Evolutionary conservation across 2,797 vertebrate genomes (phyloP).

Genomic region (Benthosema pterotum): DNA sequence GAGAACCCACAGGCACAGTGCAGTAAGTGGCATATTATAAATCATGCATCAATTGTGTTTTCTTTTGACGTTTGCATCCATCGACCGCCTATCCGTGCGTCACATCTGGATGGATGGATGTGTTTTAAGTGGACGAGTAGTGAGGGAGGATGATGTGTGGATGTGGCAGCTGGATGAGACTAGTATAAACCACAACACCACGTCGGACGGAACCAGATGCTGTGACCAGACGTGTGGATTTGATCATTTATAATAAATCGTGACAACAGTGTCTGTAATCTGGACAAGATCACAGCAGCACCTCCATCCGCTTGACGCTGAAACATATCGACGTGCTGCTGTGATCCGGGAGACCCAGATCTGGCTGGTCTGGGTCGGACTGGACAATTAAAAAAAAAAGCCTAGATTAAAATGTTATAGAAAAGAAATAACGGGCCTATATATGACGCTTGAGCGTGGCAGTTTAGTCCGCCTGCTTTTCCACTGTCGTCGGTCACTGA

Average conservation of each 20-base stretch:
- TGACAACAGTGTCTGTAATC: too few relatives aligned
- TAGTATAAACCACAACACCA: conserved; percentile 39
- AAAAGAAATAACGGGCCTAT: too few relatives aligned
- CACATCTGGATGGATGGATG: not conserved
- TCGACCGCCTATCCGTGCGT: conserved; percentile 5
- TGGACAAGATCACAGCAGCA: too few relatives aligned
- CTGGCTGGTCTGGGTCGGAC: conserved; percentile 65
- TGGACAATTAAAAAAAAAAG: conserved; percentile 48
- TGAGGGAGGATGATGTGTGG: conserved; percentile 49
- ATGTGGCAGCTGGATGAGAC: conserved; percentile 72
- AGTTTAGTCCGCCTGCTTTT: too few relatives aligned
- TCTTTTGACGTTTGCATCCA: not conserved
- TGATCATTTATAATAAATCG: too few relatives aligned
- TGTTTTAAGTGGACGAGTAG: not conserved
- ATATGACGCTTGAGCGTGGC: too few relatives aligned
- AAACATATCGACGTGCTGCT: conserved; percentile 26
- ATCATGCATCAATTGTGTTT: not conserved
- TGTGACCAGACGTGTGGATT: not conserved
- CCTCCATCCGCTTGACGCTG: conserved; percentile 1
- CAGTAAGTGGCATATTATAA: conserved; percentile 64
- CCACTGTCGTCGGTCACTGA: too few relatives aligned
- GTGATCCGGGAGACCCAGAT: conserved; percentile 63
- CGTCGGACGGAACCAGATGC: too few relatives aligned
- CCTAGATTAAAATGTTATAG: too few relatives aligned
- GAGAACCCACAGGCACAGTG: conserved; percentile 53